Evolutionary conservation across 37 sponge, comb jelly and placozoan species (phyloP).

Genomic region (Eunapius fragilis): DNA sequence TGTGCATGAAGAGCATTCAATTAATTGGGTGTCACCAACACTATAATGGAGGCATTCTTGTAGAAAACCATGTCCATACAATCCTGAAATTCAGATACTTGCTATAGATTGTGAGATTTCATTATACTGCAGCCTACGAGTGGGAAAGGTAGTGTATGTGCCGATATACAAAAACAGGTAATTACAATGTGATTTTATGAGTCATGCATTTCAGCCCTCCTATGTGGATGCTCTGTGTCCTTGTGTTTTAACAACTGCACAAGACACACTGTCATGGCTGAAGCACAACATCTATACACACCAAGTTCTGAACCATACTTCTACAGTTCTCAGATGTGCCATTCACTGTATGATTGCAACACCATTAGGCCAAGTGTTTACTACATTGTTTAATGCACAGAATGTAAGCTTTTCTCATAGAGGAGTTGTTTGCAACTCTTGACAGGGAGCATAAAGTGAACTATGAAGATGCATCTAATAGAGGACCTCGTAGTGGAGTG

Average conservation of each 20-base stretch:
- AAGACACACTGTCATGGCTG: background rate
- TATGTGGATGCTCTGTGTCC: background rate
- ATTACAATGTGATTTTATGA: background rate
- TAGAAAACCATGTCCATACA: constrained; percentile 35
- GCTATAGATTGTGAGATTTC: too few species aligned
- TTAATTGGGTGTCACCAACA: constrained; percentile 9
- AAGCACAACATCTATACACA: background rate
- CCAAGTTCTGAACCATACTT: background rate
- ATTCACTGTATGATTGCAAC: too few species aligned
- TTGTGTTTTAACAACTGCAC: background rate
- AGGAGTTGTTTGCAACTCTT: too few species aligned
- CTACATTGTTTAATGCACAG: too few species aligned
- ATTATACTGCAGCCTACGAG: too few species aligned
- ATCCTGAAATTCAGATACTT: too few species aligned
- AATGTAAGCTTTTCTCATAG: too few species aligned
- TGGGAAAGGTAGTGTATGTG: too few species aligned
- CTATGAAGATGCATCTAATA: too few species aligned
- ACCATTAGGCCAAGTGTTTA: too few species aligned
- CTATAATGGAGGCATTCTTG: constrained; percentile 42
- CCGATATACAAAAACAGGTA: background rate
- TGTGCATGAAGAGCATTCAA: constrained; percentile 8
- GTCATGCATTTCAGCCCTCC: background rate
- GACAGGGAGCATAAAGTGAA: too few species aligned
- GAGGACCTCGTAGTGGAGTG: too few species aligned
- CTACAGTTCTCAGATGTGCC: background rate